Base-by-base conservation (phyloP, 2,113 vertebrate genomes). In the Crotophaga sulcirostris region DNA sequence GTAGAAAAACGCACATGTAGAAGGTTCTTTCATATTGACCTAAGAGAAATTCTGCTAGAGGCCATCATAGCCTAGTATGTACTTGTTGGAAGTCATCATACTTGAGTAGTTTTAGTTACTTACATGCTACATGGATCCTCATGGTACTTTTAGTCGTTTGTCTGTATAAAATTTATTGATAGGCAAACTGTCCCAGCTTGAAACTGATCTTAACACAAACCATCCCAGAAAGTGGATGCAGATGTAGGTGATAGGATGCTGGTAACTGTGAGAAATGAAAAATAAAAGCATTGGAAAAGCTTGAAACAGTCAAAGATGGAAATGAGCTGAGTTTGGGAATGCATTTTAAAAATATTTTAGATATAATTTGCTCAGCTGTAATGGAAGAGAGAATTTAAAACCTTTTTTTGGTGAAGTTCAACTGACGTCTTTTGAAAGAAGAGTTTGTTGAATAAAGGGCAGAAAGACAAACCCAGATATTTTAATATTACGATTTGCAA, bases 401-500 rank as follows among this genome's bases (percentile, higher is more conserved):
- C 38, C 31, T 80, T 62, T 56, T 49, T 63, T 87, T 56, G 47
- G 38, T 36, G 3, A 17, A 89, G 68, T 77, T 81, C 55, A 66
- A 17, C 60, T 78, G 90, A 66, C 12, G 69, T 67, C 7, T 54
- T 81, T 45, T 45, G 31, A 59, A 75, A 51, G 62, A 78, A 33
- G 58, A 56, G 6, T 42, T 93, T 34, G 26, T 16, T 83, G 40
- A 83, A 33, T 51, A 26, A 36, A 52, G 58, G 67, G 36, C 51
- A 85, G 67, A 76, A 89, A 84, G 54, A 76, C 51, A 42, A 70
- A 66, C 24, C 16, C 33, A 38, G 80, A 42, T 70, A 86, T 87
- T 94, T 88, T 93, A 63, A 56, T 95, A 67, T 64, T 58, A 77
- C 42, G 52, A 55, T 96, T 88, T 92, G 20, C 59, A 63, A 86